Base-by-base conservation (phyloP, 2,113 vertebrate species). In the Sinosuthora webbiana region DNA sequence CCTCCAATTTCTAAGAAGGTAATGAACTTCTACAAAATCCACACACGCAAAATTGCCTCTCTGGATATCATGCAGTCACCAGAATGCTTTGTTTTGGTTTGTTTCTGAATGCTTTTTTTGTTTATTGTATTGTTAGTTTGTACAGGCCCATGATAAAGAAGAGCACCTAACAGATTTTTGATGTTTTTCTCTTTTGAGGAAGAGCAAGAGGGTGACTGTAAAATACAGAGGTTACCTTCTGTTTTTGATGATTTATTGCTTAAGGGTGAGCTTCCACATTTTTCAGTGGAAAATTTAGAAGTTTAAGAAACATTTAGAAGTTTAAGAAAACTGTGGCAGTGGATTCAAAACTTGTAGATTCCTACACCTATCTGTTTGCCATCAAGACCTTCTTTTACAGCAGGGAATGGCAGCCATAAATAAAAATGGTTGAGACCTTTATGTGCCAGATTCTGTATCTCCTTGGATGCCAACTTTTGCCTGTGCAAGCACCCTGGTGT, bases 221-320 rank as follows among this genome's bases (percentile, higher is more conserved):
- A 60, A 0, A 2, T 27, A 15, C 22, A 57, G 65, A 75, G 6
- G 3, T 59, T 84, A 7, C 56, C 1, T 0, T 82, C 19, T 71
- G 31, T 0, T 68, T 92, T 64, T 69, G 35, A 22, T 53, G 17
- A 49, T n/a, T 77, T 81, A 21, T 89, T 87, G 62, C 27, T 56
- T 25, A 68, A 68, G 28, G 6, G 30, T 23, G 10, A 67, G 2
- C 70, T 33, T 71, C 37, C 23, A 8, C 31, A 35, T 64, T 89
- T 83, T 52, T 44, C 73, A 60, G 14, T 53, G 31, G 47, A 49
- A 28, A 7, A 8, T 60, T n/a, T 33, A 39, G 55, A 89, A 90
- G 53, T 59, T 27, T 3, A 41, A 37, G 44, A 82, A 64, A 27
- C 8, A 8, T 60, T 37, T 35, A 39, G 55, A 89, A 90, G 44